Evolutionary conservation across 2,888 invertebrate genomes (phyloP), one percentile per base, ranked within the genome.

Genomic region (Protophormia terraenovae): DNA sequence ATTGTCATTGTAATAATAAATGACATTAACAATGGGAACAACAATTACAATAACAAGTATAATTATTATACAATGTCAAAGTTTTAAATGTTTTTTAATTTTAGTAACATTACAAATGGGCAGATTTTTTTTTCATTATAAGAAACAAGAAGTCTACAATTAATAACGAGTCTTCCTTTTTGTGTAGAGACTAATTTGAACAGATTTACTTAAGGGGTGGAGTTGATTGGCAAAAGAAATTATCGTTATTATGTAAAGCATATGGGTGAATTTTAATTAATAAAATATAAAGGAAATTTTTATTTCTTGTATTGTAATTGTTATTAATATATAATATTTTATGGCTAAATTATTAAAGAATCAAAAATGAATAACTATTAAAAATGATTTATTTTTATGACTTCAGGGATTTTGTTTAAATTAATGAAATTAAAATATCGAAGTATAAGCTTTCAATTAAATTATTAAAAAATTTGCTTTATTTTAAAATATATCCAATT

Each of bases 31-130:
- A 80, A 47, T 64, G 41, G 29, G 19, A 12, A 69, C 45, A 35
- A 77, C 47, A 79, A 62, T 64, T 64, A 64, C 64, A 47, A 64
- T 72, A 41, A 71, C 79, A 72, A 66, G 7, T 35, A 55, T 32
- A 75, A 62, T 62, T 75, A 67, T 81, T 75, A 45, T 55, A 64
- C 55, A 80, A 66, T 73, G 35, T 29, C 38, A 32, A 12, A 41
- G 32, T 69, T 69, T 22, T 29, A 55, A 35, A 72, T 80, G 72
- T 16, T 24, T 22, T 35, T 47, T 6, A 32, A 35, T 60, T 60
- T n/a, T 76, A 24, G 8, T 16, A 55, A 64, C 14, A 32, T 45
- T 19, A 29, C 45, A 55, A 79, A 79, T 64, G 55, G 55, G 3
- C 14, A 55, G 14, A 66, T 24, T 60, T 62, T 24, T 71, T 50